These are phyloP conservation scores for Smutsia temminckii DNA, from an alignment of 2,797 vertebrate species.

Conservation along the genomic window DNA sequence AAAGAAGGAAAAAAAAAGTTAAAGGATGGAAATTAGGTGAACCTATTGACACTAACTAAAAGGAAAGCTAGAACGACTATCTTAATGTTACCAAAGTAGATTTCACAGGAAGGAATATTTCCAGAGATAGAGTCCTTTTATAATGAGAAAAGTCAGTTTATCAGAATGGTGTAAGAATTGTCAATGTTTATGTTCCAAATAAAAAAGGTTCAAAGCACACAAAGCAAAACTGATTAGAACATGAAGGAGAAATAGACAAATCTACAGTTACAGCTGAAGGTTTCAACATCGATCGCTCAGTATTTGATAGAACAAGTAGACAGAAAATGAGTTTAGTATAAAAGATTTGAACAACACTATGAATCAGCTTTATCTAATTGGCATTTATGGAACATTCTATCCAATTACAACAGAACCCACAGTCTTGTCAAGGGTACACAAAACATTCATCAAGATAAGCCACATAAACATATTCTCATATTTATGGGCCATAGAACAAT, in stretches of 20 bases:
- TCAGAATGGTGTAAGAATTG: slow-evolving; percentile 7
- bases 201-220: slow-evolving; percentile 22
- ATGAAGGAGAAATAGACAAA: background rate
- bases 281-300: background rate
- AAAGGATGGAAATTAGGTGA: background rate
- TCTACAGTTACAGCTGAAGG: background rate
- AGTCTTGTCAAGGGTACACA: background rate
- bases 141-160: background rate
- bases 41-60: background rate
- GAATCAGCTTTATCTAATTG: background rate
- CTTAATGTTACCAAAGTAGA: background rate
- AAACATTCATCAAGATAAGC: background rate
- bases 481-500: background rate
- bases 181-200: background rate
- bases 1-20: background rate
- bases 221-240: background rate
- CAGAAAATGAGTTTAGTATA: background rate
- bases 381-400: background rate
- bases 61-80: background rate
- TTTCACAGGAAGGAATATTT: background rate
- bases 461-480: background rate
- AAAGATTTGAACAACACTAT: background rate
- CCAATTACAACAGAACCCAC: background rate
- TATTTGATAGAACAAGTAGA: background rate
- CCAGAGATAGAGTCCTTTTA: background rate